phyloP scores from a whole-genome alignment of 2,888 invertebrate genomes.

The Agriopis aurantiaria region DNA sequence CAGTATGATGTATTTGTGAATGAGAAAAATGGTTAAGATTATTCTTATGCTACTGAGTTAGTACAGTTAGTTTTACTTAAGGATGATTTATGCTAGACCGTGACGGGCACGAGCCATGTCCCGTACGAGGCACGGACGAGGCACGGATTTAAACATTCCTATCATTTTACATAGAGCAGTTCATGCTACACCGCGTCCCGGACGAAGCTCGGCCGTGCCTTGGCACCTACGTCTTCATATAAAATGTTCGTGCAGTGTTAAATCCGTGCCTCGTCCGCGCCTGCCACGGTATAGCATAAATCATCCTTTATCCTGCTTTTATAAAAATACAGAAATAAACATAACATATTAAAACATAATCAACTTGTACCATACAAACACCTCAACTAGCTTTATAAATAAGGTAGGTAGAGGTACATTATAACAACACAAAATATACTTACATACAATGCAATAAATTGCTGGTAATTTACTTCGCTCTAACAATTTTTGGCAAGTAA shows the following conservation, averaged over 20 bases:
- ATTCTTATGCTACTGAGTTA: constrained; percentile 14
- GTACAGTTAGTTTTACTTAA: constrained; percentile 7
- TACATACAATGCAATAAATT: not conserved
- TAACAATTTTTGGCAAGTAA: not conserved
- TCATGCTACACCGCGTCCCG: no score
- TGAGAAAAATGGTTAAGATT: constrained; percentile 21
- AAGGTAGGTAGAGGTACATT: not conserved
- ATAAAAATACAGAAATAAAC: not conserved
- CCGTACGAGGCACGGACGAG: no score
- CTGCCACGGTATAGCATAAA: no score
- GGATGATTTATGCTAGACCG: no score
- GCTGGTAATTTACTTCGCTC: not conserved
- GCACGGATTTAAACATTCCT: no score
- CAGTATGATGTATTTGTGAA: constrained; percentile 22
- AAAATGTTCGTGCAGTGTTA: no score
- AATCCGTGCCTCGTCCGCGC: no score
- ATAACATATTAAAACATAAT: not conserved
- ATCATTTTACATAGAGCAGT: no score
- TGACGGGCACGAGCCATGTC: no score
- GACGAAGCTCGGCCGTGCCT: no score
- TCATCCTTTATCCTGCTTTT: not conserved
- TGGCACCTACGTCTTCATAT: no score
- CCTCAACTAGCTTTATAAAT: no score
- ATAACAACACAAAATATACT: not conserved
- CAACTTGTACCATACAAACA: not conserved